Base-by-base conservation (phyloP, 2,888 invertebrate species). In the Masnerella sp. region DNA sequence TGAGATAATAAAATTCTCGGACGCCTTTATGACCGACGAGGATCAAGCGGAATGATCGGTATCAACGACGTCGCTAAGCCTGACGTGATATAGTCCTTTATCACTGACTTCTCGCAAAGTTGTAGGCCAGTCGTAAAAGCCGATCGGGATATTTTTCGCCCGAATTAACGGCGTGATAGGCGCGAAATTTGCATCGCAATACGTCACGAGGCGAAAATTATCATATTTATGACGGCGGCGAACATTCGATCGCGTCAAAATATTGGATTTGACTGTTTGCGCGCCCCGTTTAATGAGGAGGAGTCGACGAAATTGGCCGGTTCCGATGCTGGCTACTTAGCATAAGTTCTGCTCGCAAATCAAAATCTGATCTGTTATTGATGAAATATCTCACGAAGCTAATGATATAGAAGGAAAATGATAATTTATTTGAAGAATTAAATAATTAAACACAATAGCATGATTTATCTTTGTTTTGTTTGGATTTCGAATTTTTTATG, bases 51-150 rank as follows among this genome's bases (percentile, higher is more conserved):
- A 12, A 58, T 43, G 43, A 58, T 43, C 42, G 28, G 54, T 40
- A 40, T 28, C 32, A 22, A 14, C 18, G 34, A 42, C 42, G 12
- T n/a, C 34, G 15, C 58, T 45, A 9, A 20, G 58, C 11, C 58
- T 43, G 58, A 58, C 58, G 45, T 14, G 45, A 58, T 34, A 45
- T 58, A 34, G 15, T 34, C 58, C 20, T 58, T 43, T 58, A 58
- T 58, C 58, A 58, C 58, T 58, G 58, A 58, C 43, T 58, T 58
- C 8, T 15, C 14, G 20, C 45, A 15, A 30, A 1, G 22, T n/a
- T n/a, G n/a, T n/a, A n/a, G n/a, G n/a, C n/a, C n/a, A n/a, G n/a
- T n/a, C 22, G 20, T 20, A 43, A 43, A 22, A 40, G 5, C 18
- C 36, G n/a, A 40, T n/a, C 40, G 20, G 17, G n/a, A n/a, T 1